Conservation (phyloP, 2,113 vertebrate genomes). For the Microtus ochrogaster region DNA sequence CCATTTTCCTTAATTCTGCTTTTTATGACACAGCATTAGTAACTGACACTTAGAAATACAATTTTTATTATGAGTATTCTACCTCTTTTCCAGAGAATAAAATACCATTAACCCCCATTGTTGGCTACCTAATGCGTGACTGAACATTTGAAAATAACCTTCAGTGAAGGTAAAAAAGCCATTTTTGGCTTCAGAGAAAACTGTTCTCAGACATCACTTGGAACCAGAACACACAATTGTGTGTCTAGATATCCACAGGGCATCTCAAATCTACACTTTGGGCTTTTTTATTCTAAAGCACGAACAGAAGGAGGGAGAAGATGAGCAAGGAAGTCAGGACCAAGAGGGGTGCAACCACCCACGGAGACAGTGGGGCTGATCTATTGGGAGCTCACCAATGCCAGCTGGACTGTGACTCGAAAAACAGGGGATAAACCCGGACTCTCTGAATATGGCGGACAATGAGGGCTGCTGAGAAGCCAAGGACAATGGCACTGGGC, state of each 20-base stretch:
- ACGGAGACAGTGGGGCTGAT: no score
- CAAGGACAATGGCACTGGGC: no score
- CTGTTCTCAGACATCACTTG: neutral
- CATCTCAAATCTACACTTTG: neutral
- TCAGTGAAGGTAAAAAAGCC: neutral
- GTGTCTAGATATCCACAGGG: neutral
- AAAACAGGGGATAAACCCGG: no score
- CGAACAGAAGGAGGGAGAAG: no score
- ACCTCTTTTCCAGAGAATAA: neutral
- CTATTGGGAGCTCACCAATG: no score
- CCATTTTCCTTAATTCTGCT: slow-evolving; percentile 10
- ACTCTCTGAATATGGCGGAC: no score
- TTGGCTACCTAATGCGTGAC: neutral
- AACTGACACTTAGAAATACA: neutral
- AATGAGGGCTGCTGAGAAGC: no score
- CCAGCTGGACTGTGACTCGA: no score
- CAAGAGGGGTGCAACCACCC: no score
- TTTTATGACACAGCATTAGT: neutral
- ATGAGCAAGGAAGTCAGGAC: no score
- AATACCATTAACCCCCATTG: neutral
- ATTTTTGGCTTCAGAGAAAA: slow-evolving; percentile 36
- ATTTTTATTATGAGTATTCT: slow-evolving; percentile 26
- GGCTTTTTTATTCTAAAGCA: slow-evolving; percentile 26
- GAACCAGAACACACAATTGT: neutral
- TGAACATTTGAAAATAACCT: slow-evolving; percentile 20